A percentile compares a stretch with the other conserved stretches of the same genome.
Evolutionary conservation across 2,888 invertebrate genomes (phyloP).

Genomic region (Agapostemon virescens): DNA sequence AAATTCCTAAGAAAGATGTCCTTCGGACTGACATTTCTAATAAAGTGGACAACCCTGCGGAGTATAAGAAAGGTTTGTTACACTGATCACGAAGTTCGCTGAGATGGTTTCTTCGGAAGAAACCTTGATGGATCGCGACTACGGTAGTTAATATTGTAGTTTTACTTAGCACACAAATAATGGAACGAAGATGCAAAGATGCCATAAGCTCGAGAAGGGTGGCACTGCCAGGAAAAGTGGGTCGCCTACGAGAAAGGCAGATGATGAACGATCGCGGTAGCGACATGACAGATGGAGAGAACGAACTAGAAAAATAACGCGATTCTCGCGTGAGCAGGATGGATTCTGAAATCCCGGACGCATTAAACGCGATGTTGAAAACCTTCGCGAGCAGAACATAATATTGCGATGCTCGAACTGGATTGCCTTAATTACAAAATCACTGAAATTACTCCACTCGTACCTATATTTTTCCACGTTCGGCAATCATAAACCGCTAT

Average conservation of each 20-base stretch:
- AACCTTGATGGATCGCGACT: neutral
- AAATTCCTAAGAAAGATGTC: no score
- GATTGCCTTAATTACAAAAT: neutral
- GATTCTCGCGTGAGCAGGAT: slow-evolving; percentile 64
- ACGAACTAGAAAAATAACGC: slow-evolving; percentile 60
- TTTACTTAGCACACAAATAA: slow-evolving; percentile 43
- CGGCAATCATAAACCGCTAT: no score
- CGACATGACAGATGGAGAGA: slow-evolving; percentile 35
- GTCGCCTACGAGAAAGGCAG: slow-evolving; percentile 52
- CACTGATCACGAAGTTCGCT: neutral
- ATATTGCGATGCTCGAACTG: slow-evolving; percentile 12
- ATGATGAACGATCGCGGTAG: slow-evolving; percentile 61
- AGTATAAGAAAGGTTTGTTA: neutral
- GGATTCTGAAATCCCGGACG: slow-evolving; percentile 45
- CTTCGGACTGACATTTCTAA: no score
- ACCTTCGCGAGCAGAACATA: slow-evolving; percentile 11
- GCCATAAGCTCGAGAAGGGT: slow-evolving; percentile 19
- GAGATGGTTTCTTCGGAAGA: neutral
- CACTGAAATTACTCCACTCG: neutral
- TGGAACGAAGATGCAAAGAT: slow-evolving; percentile 33
- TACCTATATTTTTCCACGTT: neutral
- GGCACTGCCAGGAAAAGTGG: slow-evolving; percentile 53
- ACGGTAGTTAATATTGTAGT: neutral
- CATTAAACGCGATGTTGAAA: slow-evolving; percentile 5
- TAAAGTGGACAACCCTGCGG: no score